phyloP scores from a whole-genome alignment of 2,888 invertebrate species.

The Caenorhabditis sp. region DNA sequence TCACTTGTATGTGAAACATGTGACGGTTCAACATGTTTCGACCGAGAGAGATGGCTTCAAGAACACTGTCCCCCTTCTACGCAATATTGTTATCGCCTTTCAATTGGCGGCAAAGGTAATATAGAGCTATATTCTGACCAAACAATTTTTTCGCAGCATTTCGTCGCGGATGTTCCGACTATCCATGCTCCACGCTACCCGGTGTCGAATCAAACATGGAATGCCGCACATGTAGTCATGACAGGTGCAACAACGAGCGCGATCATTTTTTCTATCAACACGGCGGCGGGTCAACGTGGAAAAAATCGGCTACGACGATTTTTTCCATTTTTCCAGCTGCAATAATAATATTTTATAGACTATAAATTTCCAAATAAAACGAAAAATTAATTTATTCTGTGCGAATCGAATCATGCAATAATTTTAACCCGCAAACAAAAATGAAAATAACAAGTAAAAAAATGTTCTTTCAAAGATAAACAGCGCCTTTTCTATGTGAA shows the following conservation, averaged over 20 bases:
- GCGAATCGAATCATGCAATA: not conserved
- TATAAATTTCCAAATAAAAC: not conserved
- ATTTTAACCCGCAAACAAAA: not conserved
- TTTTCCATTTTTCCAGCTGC: not conserved
- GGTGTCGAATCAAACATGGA: conserved; percentile 24
- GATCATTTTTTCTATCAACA: conserved; percentile 27
- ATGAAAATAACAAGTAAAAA: not conserved
- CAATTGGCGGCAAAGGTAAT: conserved; percentile 11
- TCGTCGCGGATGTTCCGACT: conserved; percentile 33
- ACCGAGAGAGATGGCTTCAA: conserved; percentile 31
- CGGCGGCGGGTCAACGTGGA: conserved; percentile 31
- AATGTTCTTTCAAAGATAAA: conserved; percentile 18
- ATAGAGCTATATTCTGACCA: not conserved
- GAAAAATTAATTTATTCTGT: not conserved
- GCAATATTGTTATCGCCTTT: conserved; percentile 27
- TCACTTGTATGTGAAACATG: conserved; percentile 28
- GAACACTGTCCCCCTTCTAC: conserved; percentile 29
- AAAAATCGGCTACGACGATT: not conserved
- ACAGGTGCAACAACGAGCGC: conserved; percentile 36
- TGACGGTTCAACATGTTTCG: conserved; percentile 27
- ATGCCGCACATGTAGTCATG: conserved; percentile 32
- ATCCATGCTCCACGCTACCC: conserved; percentile 25
- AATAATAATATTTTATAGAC: not conserved
- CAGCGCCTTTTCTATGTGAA: conserved; percentile 32
- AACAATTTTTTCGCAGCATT: conserved; percentile 8